Base-by-base conservation (phyloP, 1,140 invertebrate genomes). In the Dreissena polymorpha region DNA sequence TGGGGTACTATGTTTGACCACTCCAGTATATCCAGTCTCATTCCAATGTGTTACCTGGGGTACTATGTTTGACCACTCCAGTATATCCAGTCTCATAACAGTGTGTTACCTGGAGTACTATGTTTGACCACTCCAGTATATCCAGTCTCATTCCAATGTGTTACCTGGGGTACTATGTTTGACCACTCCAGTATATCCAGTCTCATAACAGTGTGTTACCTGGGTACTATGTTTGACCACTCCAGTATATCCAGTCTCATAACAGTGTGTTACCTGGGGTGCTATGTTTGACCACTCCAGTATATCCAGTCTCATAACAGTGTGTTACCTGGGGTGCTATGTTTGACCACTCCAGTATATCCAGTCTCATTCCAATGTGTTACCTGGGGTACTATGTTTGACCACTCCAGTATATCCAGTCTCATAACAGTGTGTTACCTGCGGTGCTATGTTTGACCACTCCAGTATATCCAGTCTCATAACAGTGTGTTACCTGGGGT, bases 251-350 rank as follows among this genome's bases (percentile, higher is more conserved):
- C 93, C 93, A 55, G 94, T 94, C 85, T 93, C 92, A n/a, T n/a
- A n/a, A n/a, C n/a, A n/a, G n/a, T n/a, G n/a, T n/a, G n/a, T n/a
- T n/a, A n/a, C n/a, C n/a, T n/a, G n/a, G n/a, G n/a, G n/a, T n/a
- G n/a, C n/a, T n/a, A n/a, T 92, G 91, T 85, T 93, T 94, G 12
- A 93, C 87, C 71, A 76, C 86, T 12, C 93, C 93, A 14, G 85
- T 87, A 85, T 93, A 94, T 2, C 93, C 93, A 55, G 94, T 94
- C 85, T 93, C 92, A n/a, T n/a, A n/a, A n/a, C n/a, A n/a, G n/a
- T n/a, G n/a, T n/a, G n/a, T n/a, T n/a, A n/a, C n/a, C n/a, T n/a
- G n/a, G n/a, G n/a, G n/a, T n/a, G n/a, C n/a, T n/a, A n/a, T 92
- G 91, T 85, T 93, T 94, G 12, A 93, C 87, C 71, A 76, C 86